phyloP scores from a whole-genome alignment of 2,113 vertebrate genomes.

The Psammodynastes pulverulentus region DNA sequence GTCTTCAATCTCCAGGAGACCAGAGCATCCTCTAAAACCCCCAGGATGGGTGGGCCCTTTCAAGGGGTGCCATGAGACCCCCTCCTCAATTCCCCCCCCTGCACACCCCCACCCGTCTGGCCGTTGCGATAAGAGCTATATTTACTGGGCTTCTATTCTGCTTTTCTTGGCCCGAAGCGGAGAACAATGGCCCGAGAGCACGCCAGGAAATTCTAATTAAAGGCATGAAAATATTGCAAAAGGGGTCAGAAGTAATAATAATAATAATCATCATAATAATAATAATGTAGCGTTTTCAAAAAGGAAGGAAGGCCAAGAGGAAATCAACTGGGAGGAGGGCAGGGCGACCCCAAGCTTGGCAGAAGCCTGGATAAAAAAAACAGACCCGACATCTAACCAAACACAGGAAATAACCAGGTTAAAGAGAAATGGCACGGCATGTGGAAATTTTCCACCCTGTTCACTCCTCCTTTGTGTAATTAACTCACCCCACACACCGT shows the following conservation, averaged over 20 bases:
- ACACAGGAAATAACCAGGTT: neutral
- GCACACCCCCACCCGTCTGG: neutral
- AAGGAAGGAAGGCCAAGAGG: neutral
- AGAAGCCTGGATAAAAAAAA: neutral
- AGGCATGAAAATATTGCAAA: neutral
- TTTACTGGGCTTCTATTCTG: neutral
- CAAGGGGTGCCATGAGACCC: neutral
- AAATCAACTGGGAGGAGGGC: rapidly evolving
- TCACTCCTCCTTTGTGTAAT: neutral
- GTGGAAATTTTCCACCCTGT: neutral
- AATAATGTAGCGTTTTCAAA: neutral
- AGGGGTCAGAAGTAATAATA: neutral
- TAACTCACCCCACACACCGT: neutral
- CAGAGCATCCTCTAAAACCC: too few relatives aligned
- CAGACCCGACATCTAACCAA: neutral
- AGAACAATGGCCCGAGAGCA: conserved; percentile 13
- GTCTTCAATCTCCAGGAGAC: too few relatives aligned
- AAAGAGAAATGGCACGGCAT: neutral
- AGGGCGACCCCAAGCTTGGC: neutral
- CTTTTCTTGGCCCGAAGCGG: conserved; percentile 1
- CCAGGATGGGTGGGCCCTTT: rapidly evolving
- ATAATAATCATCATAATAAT: neutral
- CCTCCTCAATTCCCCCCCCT: neutral
- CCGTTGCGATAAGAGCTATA: neutral
- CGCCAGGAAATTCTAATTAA: conserved; percentile 29